These are phyloP conservation scores for Diorhabda carinulata DNA, from an alignment of 1,140 invertebrate species.

Conservation along the genomic window DNA sequence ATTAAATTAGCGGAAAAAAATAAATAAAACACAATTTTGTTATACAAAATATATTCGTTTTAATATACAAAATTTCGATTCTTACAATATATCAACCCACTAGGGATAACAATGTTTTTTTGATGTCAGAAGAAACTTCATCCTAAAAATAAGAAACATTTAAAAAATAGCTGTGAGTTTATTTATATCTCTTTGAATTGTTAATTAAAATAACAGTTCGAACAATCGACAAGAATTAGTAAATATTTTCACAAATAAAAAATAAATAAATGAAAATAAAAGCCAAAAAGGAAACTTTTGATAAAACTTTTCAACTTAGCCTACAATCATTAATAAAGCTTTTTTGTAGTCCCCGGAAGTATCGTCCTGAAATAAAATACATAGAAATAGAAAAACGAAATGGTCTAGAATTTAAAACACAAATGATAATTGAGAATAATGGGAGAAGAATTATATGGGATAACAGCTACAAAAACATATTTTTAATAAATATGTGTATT, in stretches of 20 bases:
- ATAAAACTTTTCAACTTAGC: constrained; percentile 12
- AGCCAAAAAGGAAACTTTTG: not conserved
- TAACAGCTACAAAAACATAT: too few relatives aligned
- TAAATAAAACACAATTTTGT: too few relatives aligned
- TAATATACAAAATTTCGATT: too few relatives aligned
- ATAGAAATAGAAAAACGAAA: constrained; percentile 5
- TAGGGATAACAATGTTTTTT: constrained; percentile 72
- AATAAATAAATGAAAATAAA: not conserved
- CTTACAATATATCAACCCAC: constrained; percentile 41
- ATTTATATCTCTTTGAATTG: not conserved
- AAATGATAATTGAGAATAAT: too few relatives aligned
- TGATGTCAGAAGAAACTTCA: constrained; percentile 86
- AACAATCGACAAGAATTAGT: too few relatives aligned
- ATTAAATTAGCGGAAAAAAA: too few relatives aligned
- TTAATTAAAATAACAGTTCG: too few relatives aligned
- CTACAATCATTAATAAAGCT: constrained; percentile 51
- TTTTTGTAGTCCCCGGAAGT: constrained; percentile 58
- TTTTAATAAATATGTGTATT: too few relatives aligned
- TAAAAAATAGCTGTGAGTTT: not conserved
- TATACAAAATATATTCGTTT: too few relatives aligned
- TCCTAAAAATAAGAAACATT: constrained; percentile 55
- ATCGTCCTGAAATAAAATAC: constrained; percentile 50
- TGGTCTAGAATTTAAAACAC: not conserved
- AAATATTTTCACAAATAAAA: not conserved
- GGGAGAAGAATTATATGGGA: too few relatives aligned